phyloP scores from a whole-genome alignment of 2,113 vertebrate species.

The Actenoides hombroni region DNA sequence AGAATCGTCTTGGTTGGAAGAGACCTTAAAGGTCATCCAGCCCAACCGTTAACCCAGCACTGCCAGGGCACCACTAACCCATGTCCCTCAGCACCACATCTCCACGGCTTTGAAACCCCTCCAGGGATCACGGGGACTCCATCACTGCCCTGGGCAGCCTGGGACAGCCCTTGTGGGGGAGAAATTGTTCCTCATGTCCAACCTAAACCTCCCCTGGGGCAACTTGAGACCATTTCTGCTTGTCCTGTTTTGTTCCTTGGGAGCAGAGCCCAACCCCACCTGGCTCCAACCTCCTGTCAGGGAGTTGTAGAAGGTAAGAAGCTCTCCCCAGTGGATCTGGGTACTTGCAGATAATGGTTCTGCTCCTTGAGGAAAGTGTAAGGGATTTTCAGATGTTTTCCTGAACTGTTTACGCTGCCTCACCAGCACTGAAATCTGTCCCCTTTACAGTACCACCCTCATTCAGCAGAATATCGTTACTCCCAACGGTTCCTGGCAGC shows the following conservation, averaged over 20 bases:
- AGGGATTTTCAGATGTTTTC: background rate
- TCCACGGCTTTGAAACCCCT: background rate
- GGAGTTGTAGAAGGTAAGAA: background rate
- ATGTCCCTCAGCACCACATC: background rate
- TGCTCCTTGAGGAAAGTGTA: background rate
- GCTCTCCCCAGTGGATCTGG: background rate
- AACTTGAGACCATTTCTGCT: background rate
- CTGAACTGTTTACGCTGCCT: background rate
- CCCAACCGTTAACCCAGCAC: background rate
- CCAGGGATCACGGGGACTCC: background rate
- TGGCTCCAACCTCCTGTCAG: background rate
- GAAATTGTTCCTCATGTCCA: background rate
- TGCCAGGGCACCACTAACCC: background rate
- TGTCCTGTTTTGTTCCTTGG: background rate
- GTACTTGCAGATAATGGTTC: background rate
- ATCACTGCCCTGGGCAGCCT: background rate
- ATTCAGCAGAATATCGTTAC: fast-evolving
- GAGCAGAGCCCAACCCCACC: background rate
- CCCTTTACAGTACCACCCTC: fast-evolving
- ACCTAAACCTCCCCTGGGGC: background rate
- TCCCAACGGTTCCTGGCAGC: background rate
- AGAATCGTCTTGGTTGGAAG: background rate
- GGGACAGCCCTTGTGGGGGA: no score
- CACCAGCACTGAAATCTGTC: background rate
- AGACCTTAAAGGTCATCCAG: background rate